These are phyloP conservation scores for Abscondita cerata DNA, from an alignment of 2,888 invertebrate genomes.

Conservation along the genomic window DNA sequence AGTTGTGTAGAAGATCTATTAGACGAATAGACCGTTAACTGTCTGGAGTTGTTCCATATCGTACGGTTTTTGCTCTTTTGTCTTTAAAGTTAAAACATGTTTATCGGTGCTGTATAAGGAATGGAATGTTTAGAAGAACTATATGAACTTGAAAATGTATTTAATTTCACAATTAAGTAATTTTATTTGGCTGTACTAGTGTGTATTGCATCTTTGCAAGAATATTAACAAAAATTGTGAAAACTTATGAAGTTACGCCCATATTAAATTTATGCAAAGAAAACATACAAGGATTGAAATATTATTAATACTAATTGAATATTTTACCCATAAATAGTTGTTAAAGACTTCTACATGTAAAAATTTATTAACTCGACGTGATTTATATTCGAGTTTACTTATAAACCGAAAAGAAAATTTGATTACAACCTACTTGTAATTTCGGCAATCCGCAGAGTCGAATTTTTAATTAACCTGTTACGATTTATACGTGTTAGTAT, in stretches of 20 bases:
- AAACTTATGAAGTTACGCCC: slow-evolving; percentile 1
- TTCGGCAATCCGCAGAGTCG: too few species aligned
- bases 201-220: background rate
- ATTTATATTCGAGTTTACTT: slow-evolving; percentile 2
- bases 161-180: background rate
- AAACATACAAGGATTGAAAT: background rate
- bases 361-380: background rate
- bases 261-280: background rate
- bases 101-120: slow-evolving; percentile 6
- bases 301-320: slow-evolving; percentile 9
- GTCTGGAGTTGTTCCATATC: slow-evolving; percentile 19
- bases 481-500: slow-evolving; percentile 23
- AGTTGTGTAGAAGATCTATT: slow-evolving; percentile 11
- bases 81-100: slow-evolving; percentile 14
- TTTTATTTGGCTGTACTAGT: too few species aligned
- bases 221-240: slow-evolving; percentile 1
- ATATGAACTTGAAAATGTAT: slow-evolving; percentile 5
- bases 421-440: too few species aligned
- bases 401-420: background rate
- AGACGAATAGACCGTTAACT: slow-evolving; percentile 22
- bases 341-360: slow-evolving; percentile 4
- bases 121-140: slow-evolving; percentile 12
- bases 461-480: slow-evolving; percentile 6
- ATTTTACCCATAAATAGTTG: slow-evolving; percentile 4
- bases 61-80: slow-evolving; percentile 19